Evolutionary conservation across 2,797 vertebrate species (phyloP), one percentile per base, ranked within the genome.

Genomic region (Phrynocephalus guinanensis): DNA sequence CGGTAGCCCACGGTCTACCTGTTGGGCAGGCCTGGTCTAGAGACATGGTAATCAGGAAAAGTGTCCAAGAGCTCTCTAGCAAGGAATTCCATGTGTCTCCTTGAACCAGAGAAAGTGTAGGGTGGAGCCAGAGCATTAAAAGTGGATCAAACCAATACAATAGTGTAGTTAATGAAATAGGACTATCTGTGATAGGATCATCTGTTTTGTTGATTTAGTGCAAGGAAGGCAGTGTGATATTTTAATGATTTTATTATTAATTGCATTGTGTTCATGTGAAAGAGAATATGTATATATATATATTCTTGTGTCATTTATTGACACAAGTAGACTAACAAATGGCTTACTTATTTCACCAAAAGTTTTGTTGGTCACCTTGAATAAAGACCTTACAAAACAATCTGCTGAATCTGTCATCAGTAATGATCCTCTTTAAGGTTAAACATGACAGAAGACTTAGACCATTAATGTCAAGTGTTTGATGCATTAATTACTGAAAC

Each of bases 401-500:
- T 84, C 38, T 90, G 83, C 20, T 28, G 26, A 44, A 13, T 77
- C 10, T 77, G 44, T 73, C 67, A 83, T 50, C 91, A 90, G 91
- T 71, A 90, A 84, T 52, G 0, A 84, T 87, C 9, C 87, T 82
- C 3, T 30, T 87, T 82, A 56, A 90, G 83, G 81, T 91, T 48
- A 91, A 87, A 79, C 73, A 89, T 86, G 85, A 89, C 48, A 70
- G 85, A 76, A 84, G 28, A 87, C 89, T 87, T 77, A 66, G 10
- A 44, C 77, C 92, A 81, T 72, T 86, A 86, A 83, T 88, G 15
- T 71, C 78, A 79, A 81, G 16, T 67, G 86, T 87, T 13, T 72
- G n/a, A 91, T 22, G 90, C 86, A 89, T 90, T 94, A 94, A 93
- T 92, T 91, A 91, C 7, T 84, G 79, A 88, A 93, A 52, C 68